Percentiles rank a stretch among this genome's conserved stretches.
phyloP scores from a whole-genome alignment of 2,797 vertebrate genomes.

The Falco rusticolus region DNA sequence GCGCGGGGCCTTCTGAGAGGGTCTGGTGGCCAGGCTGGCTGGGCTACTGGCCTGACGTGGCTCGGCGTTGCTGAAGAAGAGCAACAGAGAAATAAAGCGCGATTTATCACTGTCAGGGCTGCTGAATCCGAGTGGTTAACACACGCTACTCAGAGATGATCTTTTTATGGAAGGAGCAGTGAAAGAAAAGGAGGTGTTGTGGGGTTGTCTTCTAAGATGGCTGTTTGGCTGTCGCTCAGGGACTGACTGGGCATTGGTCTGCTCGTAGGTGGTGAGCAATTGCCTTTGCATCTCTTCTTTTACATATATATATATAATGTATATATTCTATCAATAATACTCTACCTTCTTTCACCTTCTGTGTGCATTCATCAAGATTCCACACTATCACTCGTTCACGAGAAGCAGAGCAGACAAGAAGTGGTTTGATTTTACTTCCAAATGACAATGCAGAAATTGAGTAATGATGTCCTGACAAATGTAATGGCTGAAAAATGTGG shows the following conservation, averaged over 20 bases:
- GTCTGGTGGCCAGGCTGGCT: neutral
- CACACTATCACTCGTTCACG: constrained; percentile 71
- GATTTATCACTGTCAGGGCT: no score
- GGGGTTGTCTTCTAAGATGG: neutral
- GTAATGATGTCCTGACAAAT: constrained; percentile 70
- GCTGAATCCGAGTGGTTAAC: neutral
- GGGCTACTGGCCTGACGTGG: neutral
- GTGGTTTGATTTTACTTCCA: constrained; percentile 43
- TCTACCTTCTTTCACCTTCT: constrained; percentile 63
- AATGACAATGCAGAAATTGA: constrained; percentile 73
- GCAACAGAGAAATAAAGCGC: neutral
- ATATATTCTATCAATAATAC: neutral
- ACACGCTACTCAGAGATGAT: neutral
- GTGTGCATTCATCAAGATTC: constrained; percentile 67
- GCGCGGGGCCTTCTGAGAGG: neutral
- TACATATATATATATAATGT: no score
- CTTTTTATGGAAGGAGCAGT: neutral
- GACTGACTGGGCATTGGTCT: neutral
- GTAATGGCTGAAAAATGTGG: constrained; percentile 60
- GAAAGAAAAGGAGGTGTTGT: neutral
- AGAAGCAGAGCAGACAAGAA: constrained; percentile 75
- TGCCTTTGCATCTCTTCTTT: neutral
- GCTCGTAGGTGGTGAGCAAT: neutral
- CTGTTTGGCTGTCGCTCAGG: fast-evolving
- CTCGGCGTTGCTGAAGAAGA: neutral